Base-by-base conservation (phyloP, 2,113 vertebrate species). In the Cavia porcellus region DNA sequence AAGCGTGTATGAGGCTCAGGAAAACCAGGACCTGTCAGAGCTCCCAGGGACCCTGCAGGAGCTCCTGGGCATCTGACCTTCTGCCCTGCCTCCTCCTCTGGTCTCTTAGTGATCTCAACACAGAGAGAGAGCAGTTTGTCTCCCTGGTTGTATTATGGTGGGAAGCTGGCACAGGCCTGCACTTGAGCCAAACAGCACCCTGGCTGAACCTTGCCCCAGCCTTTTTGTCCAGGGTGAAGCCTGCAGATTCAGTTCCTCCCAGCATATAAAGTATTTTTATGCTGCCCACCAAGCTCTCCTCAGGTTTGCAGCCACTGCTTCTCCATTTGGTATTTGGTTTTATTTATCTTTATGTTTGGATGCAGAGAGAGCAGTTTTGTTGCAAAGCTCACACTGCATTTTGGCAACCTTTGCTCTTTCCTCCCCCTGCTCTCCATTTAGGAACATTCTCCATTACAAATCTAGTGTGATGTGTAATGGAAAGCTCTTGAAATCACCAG, bases 251-350 rank as follows among this genome's bases (percentile, higher is more conserved):
- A 80, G 80, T 79, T 70, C 84, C 94, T 95, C 52, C 70, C 66
- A 47, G 95, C 86, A 89, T 72, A 62, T 97, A 96, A 97, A 98
- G 50, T 95, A 90, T 92, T 95, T 98, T 94, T 59, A 96, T 95
- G 93, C 95, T 85, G 79, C 61, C 82, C 96, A 74, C 98, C 96
- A 98, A 92, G 86, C 88, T 96, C 96, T 97, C 92, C 45, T 52
- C 12, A 55, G 97, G 81, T 98, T 98, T 98, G 96, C 85, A 95
- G 97, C 96, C 45, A 1, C 11, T 12, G 96, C 87, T 95, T 77
- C 93, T 95, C 87, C 66, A 20, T 93, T 97, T 61, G 5, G 90
- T 97, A 72, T 93, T 94, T 83, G 83, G 47, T 62, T 96, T 95
- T 92, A 87, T 97, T 97, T 96, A 96, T 96, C 90, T 97, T 79